A percentile compares a stretch with the other conserved stretches of the same genome.
phyloP scores from a whole-genome alignment of 2,797 vertebrate genomes.

The Danio kyathit region DNA sequence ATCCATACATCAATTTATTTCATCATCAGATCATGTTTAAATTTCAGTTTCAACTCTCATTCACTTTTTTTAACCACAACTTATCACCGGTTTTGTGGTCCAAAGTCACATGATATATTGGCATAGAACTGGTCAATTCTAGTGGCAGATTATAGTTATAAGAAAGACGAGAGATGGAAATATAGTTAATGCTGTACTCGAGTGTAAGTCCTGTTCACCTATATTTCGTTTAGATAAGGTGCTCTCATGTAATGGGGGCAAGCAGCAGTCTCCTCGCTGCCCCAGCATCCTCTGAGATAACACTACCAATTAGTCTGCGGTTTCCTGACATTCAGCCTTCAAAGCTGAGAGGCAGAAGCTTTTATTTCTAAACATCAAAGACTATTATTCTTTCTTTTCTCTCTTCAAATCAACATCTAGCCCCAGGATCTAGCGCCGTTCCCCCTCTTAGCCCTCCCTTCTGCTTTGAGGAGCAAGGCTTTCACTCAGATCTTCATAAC shows the following conservation, averaged over 20 bases:
- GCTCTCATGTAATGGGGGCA: constrained; percentile 44
- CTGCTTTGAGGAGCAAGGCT: constrained; percentile 63
- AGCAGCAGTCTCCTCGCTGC: constrained; percentile 43
- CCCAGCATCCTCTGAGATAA: constrained; percentile 70
- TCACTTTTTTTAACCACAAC: too few species aligned
- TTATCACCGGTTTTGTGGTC: too few species aligned
- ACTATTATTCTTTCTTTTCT: constrained; percentile 75
- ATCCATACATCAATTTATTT: too few species aligned
- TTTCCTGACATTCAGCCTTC: constrained; percentile 79
- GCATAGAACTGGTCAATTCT: too few species aligned
- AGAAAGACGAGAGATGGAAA: background rate
- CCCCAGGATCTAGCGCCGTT: constrained; percentile 71
- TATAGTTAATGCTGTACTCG: background rate
- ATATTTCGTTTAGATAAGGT: background rate
- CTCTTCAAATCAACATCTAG: constrained; percentile 78
- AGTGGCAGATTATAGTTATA: too few species aligned
- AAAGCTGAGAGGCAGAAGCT: constrained; percentile 72
- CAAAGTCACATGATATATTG: too few species aligned
- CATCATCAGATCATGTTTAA: too few species aligned
- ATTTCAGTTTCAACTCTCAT: too few species aligned
- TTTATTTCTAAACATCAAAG: constrained; percentile 79
- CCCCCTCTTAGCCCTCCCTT: constrained; percentile 60
- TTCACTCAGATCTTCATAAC: constrained; percentile 69
- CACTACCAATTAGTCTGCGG: constrained; percentile 73
- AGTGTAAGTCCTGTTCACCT: background rate